Evolutionary conservation across 2,113 vertebrate genomes (phyloP).

Genomic region (Neopipo cinnamomea): DNA sequence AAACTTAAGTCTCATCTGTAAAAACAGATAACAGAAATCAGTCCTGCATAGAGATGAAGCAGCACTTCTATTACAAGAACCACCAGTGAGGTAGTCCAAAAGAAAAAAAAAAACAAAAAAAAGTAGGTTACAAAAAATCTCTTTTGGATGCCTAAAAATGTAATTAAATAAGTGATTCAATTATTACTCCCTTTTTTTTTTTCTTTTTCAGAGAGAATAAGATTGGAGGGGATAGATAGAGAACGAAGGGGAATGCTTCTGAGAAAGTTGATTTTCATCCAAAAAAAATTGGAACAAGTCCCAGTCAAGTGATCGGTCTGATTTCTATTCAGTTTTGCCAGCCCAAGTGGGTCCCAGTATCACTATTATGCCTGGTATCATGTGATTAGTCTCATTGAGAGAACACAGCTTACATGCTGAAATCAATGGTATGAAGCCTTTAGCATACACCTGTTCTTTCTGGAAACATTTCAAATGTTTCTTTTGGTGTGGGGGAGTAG

Average conservation of each 20-base stretch:
- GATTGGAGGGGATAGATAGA: background rate
- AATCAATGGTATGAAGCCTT: background rate
- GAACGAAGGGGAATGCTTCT: background rate
- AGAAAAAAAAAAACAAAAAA: background rate
- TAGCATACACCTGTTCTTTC: background rate
- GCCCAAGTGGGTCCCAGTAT: background rate
- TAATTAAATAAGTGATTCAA: background rate
- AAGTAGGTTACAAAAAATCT: background rate
- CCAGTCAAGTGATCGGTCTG: background rate
- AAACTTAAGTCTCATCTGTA: background rate
- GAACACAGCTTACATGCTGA: background rate
- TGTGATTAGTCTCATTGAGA: background rate
- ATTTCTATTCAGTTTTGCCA: background rate
- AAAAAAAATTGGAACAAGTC: constrained; percentile 6
- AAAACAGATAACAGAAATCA: background rate
- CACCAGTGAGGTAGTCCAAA: background rate
- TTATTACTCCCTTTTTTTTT: background rate
- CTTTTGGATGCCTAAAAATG: background rate
- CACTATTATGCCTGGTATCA: background rate
- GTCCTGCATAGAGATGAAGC: background rate
- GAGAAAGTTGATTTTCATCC: background rate
- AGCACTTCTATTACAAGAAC: background rate
- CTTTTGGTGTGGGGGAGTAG: background rate
- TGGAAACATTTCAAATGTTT: constrained; percentile 30
- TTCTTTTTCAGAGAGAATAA: background rate